phyloP scores from a whole-genome alignment of 1,140 invertebrate genomes.

The Lepidurus apus region DNA sequence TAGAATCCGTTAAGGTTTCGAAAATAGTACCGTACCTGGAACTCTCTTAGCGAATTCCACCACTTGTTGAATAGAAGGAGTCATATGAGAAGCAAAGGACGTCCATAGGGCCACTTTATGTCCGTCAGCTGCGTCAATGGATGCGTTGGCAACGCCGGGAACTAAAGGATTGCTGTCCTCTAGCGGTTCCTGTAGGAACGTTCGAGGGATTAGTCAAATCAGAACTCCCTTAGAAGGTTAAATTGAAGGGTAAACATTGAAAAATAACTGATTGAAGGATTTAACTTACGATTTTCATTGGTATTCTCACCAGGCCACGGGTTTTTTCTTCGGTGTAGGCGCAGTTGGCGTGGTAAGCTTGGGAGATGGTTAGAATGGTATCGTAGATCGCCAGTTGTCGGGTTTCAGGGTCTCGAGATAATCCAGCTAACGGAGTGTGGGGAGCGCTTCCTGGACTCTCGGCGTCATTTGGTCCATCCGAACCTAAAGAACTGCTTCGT shows the following conservation, averaged over 20 bases:
- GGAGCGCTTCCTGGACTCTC: conserved; percentile 34
- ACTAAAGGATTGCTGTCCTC: background rate
- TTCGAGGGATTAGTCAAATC: too few species aligned
- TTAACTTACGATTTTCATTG: conserved; percentile 58
- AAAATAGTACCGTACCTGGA: conserved; percentile 53
- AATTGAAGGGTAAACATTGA: background rate
- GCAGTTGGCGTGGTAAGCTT: conserved; percentile 84
- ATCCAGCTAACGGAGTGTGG: conserved; percentile 39
- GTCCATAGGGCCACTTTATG: conserved; percentile 44
- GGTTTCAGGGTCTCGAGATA: conserved; percentile 45
- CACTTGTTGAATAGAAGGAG: conserved; percentile 80
- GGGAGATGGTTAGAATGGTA: conserved; percentile 77
- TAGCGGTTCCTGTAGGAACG: background rate
- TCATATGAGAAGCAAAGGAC: conserved; percentile 64
- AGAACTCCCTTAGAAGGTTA: too few species aligned
- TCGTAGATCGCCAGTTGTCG: conserved; percentile 67
- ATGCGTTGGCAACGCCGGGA: background rate
- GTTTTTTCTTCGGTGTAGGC: conserved; percentile 82
- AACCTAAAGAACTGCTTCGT: conserved; percentile 42
- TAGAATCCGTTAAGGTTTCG: background rate
- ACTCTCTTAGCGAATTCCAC: conserved; percentile 90
- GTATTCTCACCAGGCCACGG: conserved; percentile 61
- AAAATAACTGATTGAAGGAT: background rate
- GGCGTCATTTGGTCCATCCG: conserved; percentile 28
- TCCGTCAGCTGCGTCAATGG: conserved; percentile 42